Evolutionary conservation across 1,140 invertebrate species (phyloP), one percentile per base, ranked within the genome.

Genomic region (Brachionus paranguensis): DNA sequence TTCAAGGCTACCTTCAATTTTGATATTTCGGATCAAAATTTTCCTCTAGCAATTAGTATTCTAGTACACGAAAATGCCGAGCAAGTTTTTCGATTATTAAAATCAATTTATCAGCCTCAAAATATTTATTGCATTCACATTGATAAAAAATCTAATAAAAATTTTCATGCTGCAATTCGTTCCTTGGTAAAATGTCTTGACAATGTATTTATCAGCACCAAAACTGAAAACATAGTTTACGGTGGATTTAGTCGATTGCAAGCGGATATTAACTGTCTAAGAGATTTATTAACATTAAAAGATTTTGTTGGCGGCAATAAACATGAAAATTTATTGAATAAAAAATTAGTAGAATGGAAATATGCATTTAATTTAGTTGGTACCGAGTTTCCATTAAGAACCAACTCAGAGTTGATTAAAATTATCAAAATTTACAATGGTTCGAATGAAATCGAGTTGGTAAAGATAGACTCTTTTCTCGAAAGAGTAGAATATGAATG

Each of bases 201-300:
- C 27, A 88, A 88, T 79, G 86, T 86, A 0, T 87, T 87, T 65
- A 33, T 88, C n/a, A 85, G 84, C 3, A 84, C 85, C 1, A 86
- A 85, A 64, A 53, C 65, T n/a, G 87, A 86, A 45, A 84, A 86
- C 50, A 85, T 88, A 12, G 78, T 86, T 14, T 87, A 86, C 33
- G 85, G 81, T 0, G 78, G 84, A 84, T 86, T 85, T 60, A 84
- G 84, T 8, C 78, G 86, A 50, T 78, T 87, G 8, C 72, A 85
- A 47, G 87, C 87, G 1, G 87, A 88, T 64, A 70, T 88, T 7
- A 86, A 86, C 41, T 88, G 87, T 78, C 86, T 88, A 87, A 41
- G 76, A 45, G 87, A 87, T 53, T 81, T 87, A 6, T 8, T 85
- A 2, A 27, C 29, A 12, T 29, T 78, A 27, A 45, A 78, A 17